Percentiles rank a stretch among this genome's conserved stretches.
Evolutionary conservation across 2,888 invertebrate species (phyloP).

Genomic region (Scaptomyza cyrtandrae): DNA sequence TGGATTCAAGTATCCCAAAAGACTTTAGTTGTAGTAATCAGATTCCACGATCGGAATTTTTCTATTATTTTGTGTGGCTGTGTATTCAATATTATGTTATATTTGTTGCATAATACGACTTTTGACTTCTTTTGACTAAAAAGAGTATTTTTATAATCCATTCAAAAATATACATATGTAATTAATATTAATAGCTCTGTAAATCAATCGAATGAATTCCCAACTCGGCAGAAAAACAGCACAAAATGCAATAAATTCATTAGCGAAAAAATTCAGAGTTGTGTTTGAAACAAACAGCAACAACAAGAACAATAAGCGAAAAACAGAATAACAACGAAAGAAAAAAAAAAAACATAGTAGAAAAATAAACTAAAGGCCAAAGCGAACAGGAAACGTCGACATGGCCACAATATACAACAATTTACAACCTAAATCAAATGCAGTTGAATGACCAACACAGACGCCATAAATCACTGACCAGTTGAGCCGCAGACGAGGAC

Average conservation of each 20-base stretch:
- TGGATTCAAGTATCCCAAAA: too few relatives aligned
- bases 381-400: slow-evolving; percentile 67
- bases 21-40: too few relatives aligned
- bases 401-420: slow-evolving; percentile 78
- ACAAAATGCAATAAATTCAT: slow-evolving; percentile 72
- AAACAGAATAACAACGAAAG: slow-evolving; percentile 6
- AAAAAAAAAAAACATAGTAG: slow-evolving; percentile 7
- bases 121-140: not conserved
- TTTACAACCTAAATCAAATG: slow-evolving; percentile 81
- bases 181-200: slow-evolving; percentile 57
- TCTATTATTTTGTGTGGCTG: not conserved
- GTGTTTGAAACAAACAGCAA: slow-evolving; percentile 9
- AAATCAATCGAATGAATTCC: slow-evolving; percentile 51
- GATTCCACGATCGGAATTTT: too few relatives aligned
- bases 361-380: slow-evolving; percentile 46
- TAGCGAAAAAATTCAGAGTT: slow-evolving; percentile 65
- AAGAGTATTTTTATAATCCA: too few relatives aligned
- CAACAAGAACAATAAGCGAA: slow-evolving; percentile 2
- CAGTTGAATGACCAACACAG: slow-evolving; percentile 81
- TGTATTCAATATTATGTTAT: not conserved
- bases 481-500: slow-evolving; percentile 68
- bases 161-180: slow-evolving; percentile 17
- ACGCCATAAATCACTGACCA: slow-evolving; percentile 79
- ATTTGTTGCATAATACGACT: not conserved
- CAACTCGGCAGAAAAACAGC: slow-evolving; percentile 26